Conservation (phyloP, 2,797 vertebrate genomes). For the Argya squamiceps region DNA sequence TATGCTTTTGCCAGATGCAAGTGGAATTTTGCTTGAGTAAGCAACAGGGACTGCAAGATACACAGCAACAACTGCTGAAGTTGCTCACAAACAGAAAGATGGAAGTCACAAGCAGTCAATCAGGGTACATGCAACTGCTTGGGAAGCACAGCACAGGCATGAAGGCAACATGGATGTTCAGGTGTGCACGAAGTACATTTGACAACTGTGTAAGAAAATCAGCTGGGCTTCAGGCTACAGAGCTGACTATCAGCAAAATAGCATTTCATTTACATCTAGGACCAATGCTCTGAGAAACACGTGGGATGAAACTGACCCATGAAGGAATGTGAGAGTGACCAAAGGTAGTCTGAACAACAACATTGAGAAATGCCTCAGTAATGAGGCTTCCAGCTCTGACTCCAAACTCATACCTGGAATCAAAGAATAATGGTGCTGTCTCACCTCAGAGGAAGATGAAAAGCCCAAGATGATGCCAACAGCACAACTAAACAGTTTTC, state of each 20-base stretch:
- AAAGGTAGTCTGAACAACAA: not conserved
- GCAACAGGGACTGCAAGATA: not conserved
- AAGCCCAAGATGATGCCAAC: not conserved
- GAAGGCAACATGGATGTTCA: not conserved
- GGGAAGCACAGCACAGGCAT: not conserved
- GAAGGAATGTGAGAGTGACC: not conserved
- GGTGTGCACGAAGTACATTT: not conserved
- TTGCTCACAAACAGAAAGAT: not conserved
- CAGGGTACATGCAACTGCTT: not conserved
- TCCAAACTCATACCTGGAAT: not conserved
- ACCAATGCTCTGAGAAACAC: not conserved
- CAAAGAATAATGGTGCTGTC: not conserved
- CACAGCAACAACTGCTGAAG: not conserved
- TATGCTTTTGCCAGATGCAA: not conserved
- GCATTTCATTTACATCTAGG: not conserved
- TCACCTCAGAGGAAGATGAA: not conserved
- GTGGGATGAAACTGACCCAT: not conserved
- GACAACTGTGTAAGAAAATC: not conserved
- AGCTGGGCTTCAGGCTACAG: not conserved
- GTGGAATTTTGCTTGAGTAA: not conserved
- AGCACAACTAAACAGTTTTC: not conserved
- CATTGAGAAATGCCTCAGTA: not conserved
- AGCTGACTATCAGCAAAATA: not conserved
- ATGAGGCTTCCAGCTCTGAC: not conserved
- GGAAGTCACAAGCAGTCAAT: not conserved